Evolutionary conservation across 2,113 vertebrate genomes (phyloP).

Genomic region (Takifugu bimaculatus): DNA sequence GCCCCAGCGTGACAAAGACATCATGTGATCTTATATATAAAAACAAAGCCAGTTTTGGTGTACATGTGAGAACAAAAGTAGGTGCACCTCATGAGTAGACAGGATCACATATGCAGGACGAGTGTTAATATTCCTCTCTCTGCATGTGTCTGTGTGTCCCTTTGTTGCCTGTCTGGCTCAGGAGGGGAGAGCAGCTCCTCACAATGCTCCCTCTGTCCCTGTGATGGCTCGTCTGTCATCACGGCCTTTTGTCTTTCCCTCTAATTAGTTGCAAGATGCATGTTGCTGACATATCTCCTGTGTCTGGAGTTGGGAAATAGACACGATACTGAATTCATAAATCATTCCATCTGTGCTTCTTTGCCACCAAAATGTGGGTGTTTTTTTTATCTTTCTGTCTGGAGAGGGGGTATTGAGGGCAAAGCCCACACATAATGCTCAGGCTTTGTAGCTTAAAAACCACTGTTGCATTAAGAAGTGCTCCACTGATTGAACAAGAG

Average conservation of each 20-base stretch:
- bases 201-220: constrained; percentile 62
- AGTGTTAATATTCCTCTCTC: constrained; percentile 31
- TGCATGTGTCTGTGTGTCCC: constrained; percentile 21
- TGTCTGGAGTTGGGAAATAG: too few relatives aligned
- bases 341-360: not conserved
- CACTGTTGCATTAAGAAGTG: constrained; percentile 4
- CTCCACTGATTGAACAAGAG: constrained; percentile 2
- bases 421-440: constrained; percentile 2
- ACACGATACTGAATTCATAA: not conserved
- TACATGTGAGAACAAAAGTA: not conserved
- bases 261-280: constrained; percentile 2
- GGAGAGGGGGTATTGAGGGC: constrained; percentile 12
- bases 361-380: constrained; percentile 9
- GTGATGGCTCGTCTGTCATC: constrained; percentile 39
- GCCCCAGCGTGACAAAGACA: too few relatives aligned
- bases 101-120: constrained; percentile 16
- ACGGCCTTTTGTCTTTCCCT: constrained; percentile 16
- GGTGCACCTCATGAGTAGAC: constrained; percentile 41
- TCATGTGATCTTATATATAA: not conserved
- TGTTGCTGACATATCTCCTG: not conserved
- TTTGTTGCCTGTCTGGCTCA: constrained; percentile 54
- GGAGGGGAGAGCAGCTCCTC: constrained; percentile 42
- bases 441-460: constrained; percentile 16
- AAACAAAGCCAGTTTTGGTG: not conserved
- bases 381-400: not conserved